A percentile compares a stretch with the other conserved stretches of the same genome.
These are phyloP conservation scores for Rhizomys pruinosus DNA, from an alignment of 2,113 vertebrate genomes.

Conservation along the genomic window DNA sequence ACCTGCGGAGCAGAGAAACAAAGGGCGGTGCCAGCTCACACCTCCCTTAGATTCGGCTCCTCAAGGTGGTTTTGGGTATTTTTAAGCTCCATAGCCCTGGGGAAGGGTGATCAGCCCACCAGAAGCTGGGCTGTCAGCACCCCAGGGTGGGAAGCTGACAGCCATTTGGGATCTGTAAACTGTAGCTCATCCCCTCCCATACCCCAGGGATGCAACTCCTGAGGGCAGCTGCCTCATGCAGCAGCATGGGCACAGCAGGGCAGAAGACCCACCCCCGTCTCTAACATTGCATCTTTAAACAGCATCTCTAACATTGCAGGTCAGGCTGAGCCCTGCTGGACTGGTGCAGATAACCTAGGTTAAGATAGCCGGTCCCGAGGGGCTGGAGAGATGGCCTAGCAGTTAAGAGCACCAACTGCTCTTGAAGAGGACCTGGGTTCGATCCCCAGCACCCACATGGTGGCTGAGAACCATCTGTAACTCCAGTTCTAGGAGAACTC, in stretches of 20 bases:
- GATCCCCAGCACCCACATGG: no score
- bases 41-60: neutral
- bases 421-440: no score
- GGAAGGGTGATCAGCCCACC: rapidly evolving
- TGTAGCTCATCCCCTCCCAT: neutral
- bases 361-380: no score
- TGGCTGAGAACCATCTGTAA: no score
- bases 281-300: neutral
- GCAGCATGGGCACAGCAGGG: neutral
- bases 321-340: neutral
- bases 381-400: no score
- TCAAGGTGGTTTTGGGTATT: no score
- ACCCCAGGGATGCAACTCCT: no score
- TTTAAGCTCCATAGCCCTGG: neutral
- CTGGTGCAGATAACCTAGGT: neutral
- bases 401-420: no score
- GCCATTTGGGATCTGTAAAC: no score
- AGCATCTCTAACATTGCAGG: neutral
- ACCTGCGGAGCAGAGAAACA: rapidly evolving
- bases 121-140: no score
- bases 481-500: no score
- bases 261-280: neutral
- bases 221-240: neutral
- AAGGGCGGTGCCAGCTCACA: neutral
- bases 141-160: neutral